phyloP scores from a whole-genome alignment of 2,888 invertebrate genomes.

The Drosophila incognita region DNA sequence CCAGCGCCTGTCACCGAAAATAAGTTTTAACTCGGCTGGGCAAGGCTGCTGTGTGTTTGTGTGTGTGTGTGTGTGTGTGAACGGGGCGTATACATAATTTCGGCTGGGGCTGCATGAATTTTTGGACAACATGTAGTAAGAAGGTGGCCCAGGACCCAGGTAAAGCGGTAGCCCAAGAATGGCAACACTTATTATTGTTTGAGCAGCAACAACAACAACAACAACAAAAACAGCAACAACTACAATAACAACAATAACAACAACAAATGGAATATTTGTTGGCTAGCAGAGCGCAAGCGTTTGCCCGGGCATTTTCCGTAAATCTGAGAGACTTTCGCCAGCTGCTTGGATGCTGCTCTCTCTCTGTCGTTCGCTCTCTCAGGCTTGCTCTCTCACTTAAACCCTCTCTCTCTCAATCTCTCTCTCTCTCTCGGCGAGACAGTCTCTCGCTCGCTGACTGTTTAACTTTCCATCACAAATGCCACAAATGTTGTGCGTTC shows the following conservation, averaged over 20 bases:
- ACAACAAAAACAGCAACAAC: constrained; percentile 8
- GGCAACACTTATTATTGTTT: constrained; percentile 82
- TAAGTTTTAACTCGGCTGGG: constrained; percentile 60
- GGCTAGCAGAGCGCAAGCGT: constrained; percentile 84
- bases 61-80: constrained; percentile 5
- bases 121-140: constrained; percentile 57
- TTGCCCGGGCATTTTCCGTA: constrained; percentile 84
- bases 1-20: constrained; percentile 67
- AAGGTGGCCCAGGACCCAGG: constrained; percentile 43
- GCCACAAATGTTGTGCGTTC: constrained; percentile 25
- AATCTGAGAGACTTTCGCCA: constrained; percentile 32
- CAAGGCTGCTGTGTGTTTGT: constrained; percentile 31
- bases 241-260: constrained; percentile 19
- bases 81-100: constrained; percentile 78
- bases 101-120: constrained; percentile 68
- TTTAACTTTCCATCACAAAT: constrained; percentile 10
- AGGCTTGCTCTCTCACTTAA: not conserved
- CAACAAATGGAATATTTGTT: constrained; percentile 20
- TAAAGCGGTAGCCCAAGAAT: constrained; percentile 61
- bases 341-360: constrained; percentile 48
- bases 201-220: constrained; percentile 48
- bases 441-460: constrained; percentile 9
- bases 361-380: not conserved
- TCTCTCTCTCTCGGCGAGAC: not conserved
- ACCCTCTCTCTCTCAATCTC: not conserved